Conservation (phyloP, 2,797 vertebrate genomes). For the Hoplostethus atlanticus region DNA sequence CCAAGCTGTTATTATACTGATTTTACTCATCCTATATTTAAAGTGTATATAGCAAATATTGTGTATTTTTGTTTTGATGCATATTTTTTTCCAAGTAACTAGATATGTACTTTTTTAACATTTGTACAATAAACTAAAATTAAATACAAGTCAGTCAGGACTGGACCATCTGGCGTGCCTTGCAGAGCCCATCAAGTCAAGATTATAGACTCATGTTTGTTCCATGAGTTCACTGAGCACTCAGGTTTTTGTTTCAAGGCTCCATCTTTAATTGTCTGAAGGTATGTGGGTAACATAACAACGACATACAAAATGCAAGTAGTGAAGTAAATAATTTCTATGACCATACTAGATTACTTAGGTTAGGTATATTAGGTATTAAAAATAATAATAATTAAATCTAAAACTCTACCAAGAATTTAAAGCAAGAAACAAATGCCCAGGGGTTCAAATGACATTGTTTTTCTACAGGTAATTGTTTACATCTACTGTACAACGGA, state of each 20-base stretch:
- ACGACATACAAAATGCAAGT: not conserved
- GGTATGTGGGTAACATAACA: not conserved
- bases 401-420: not conserved
- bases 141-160: not conserved
- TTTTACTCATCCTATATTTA: constrained; percentile 26
- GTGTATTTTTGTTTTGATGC: constrained; percentile 11
- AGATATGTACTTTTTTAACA: not conserved
- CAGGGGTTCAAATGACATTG: not conserved
- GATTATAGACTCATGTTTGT: too few relatives aligned
- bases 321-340: not conserved
- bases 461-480: too few relatives aligned
- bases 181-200: not conserved
- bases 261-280: constrained; percentile 1
- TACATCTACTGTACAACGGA: not conserved
- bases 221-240: not conserved
- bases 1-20: not conserved
- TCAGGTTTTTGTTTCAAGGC: not conserved
- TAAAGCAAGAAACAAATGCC: not conserved
- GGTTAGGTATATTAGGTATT: too few relatives aligned
- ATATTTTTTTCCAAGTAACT: constrained; percentile 10
- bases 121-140: constrained; percentile 50
- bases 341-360: not conserved
- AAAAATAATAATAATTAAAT: not conserved
- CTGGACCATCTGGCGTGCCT: not conserved
- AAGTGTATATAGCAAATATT: constrained; percentile 59